Evolutionary conservation across 2,888 invertebrate genomes (phyloP).

Genomic region (Parnassius apollo): DNA sequence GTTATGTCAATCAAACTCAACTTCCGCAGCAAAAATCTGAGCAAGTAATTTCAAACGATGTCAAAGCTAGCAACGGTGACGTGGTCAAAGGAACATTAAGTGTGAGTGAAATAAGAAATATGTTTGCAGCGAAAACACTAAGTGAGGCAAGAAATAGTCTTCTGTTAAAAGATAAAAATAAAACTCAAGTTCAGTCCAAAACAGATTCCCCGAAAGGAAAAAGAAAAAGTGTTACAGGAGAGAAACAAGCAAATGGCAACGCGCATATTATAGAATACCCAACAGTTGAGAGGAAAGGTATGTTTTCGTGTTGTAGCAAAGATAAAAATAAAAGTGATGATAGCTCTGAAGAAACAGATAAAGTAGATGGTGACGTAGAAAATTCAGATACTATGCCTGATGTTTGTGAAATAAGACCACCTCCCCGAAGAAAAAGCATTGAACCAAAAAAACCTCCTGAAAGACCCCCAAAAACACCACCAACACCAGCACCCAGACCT

Average conservation of each 20-base stretch:
- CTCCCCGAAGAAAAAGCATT: conserved; percentile 81
- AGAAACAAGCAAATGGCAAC: conserved; percentile 67
- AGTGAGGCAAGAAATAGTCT: conserved; percentile 78
- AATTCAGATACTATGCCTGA: conserved; percentile 71
- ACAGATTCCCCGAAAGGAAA: conserved; percentile 72
- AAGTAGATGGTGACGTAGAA: conserved; percentile 57
- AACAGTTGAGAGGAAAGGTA: conserved; percentile 86
- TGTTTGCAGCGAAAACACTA: conserved; percentile 73
- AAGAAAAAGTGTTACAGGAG: conserved; percentile 63
- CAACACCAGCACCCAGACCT: conserved; percentile 75
- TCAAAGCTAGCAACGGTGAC: conserved; percentile 66
- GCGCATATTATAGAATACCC: conserved; percentile 86
- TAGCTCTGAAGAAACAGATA: conserved; percentile 67
- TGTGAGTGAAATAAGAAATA: conserved; percentile 77
- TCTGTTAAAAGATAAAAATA: conserved; percentile 70
- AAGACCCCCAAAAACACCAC: conserved; percentile 84
- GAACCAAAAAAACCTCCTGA: conserved; percentile 83
- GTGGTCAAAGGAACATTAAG: conserved; percentile 81
- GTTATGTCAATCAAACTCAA: conserved; percentile 66
- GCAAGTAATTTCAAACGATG: conserved; percentile 42
- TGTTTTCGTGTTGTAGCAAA: conserved; percentile 87
- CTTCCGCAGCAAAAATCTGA: conserved; percentile 53
- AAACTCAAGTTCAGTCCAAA: conserved; percentile 54
- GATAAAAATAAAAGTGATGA: conserved; percentile 78
- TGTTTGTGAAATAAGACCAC: conserved; percentile 82